phyloP scores from a whole-genome alignment of 2,888 invertebrate species.

The Hipparchia sbordonii region DNA sequence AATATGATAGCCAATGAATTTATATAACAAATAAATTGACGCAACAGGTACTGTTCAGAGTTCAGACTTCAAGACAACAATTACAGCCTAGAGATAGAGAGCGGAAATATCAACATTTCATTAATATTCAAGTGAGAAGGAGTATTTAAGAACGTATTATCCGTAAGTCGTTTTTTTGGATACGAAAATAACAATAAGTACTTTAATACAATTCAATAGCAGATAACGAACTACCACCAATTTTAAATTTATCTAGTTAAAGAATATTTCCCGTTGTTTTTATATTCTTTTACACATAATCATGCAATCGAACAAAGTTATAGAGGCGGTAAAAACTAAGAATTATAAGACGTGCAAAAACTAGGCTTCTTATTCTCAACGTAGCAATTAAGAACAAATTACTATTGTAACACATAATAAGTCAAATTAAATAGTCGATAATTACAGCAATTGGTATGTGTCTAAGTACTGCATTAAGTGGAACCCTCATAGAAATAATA shows the following conservation, averaged over 20 bases:
- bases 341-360: slow-evolving; percentile 4
- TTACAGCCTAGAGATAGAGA: not conserved
- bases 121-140: not conserved
- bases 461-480: slow-evolving; percentile 9
- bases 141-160: not conserved
- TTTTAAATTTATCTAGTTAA: not conserved
- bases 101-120: not conserved
- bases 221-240: not conserved
- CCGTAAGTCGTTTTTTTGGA: too few species aligned
- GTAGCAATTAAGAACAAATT: slow-evolving; percentile 36
- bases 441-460: slow-evolving; percentile 3
- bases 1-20: not conserved
- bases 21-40: not conserved
- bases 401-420: slow-evolving; percentile 26
- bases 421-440: slow-evolving; percentile 6
- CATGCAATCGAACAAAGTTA: not conserved
- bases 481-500: not conserved
- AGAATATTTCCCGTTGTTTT: not conserved
- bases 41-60: slow-evolving; percentile 9
- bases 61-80: not conserved
- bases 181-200: too few species aligned
- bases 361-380: slow-evolving; percentile 26
- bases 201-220: too few species aligned
- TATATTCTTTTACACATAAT: not conserved
- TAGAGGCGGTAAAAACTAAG: not conserved